Conservation (phyloP, 1,140 invertebrate genomes). For the Drosophila arizonae region DNA sequence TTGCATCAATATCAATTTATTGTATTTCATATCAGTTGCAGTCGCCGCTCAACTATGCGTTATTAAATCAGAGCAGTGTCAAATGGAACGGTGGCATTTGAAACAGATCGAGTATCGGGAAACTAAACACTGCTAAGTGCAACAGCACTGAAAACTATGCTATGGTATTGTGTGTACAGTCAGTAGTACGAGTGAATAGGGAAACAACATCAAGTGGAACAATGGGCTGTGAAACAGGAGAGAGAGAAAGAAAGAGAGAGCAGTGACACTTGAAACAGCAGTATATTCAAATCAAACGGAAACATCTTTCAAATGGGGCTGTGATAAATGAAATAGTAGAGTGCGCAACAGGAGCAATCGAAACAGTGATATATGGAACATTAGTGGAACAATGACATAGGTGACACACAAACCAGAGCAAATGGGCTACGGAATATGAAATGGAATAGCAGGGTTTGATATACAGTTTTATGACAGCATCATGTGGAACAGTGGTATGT, state of each 20-base stretch:
- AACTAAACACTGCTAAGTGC: too few relatives aligned
- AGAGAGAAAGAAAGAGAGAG: too few relatives aligned
- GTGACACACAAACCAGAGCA: too few relatives aligned
- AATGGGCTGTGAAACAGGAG: neutral
- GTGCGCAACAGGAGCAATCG: neutral
- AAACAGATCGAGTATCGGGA: neutral
- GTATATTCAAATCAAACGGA: too few relatives aligned
- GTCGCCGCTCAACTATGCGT: neutral
- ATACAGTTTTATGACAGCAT: neutral
- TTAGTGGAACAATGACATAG: too few relatives aligned
- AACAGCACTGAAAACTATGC: too few relatives aligned
- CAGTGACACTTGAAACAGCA: neutral
- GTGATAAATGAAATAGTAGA: neutral
- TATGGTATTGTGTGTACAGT: too few relatives aligned
- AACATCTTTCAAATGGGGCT: too few relatives aligned
- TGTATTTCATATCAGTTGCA: slow-evolving; percentile 12
- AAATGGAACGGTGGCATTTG: neutral
- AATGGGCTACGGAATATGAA: too few relatives aligned
- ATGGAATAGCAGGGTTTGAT: too few relatives aligned
- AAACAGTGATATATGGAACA: slow-evolving; percentile 3
- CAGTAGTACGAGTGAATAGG: too few relatives aligned
- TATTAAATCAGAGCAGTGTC: neutral
- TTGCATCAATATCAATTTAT: slow-evolving; percentile 13
- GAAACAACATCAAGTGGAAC: too few relatives aligned
- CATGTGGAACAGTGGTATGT: neutral